These are phyloP conservation scores for Sapajus apella DNA, from an alignment of 2,113 vertebrate species.

Conservation along the genomic window DNA sequence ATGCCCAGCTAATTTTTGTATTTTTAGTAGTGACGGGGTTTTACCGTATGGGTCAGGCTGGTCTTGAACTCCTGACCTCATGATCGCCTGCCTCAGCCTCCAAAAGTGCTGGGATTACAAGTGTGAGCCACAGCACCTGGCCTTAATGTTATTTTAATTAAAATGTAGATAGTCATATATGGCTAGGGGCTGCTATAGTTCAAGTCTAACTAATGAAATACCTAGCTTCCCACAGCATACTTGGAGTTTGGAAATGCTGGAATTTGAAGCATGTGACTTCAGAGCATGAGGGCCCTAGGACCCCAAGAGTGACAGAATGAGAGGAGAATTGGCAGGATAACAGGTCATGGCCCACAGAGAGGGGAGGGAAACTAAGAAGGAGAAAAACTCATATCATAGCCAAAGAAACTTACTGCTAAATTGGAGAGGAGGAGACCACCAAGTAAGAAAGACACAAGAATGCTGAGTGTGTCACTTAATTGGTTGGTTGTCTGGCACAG, in stretches of 20 bases:
- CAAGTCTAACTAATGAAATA: not conserved
- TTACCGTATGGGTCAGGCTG: too few relatives aligned
- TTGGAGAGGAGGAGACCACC: not conserved
- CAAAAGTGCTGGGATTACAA: too few relatives aligned
- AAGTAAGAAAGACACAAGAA: not conserved
- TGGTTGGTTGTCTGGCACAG: not conserved
- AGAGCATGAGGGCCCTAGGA: rapidly evolving
- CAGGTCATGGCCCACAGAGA: not conserved
- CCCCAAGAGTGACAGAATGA: not conserved
- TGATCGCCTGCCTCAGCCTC: too few relatives aligned
- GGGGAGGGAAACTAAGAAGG: not conserved
- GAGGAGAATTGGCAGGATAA: not conserved
- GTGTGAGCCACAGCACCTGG: too few relatives aligned
- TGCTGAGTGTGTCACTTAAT: too few relatives aligned
- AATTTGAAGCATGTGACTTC: not conserved
- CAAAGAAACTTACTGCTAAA: not conserved
- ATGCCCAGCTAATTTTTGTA: too few relatives aligned
- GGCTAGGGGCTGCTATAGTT: not conserved
- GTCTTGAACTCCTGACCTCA: too few relatives aligned
- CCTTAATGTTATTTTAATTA: not conserved
- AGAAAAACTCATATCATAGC: not conserved
- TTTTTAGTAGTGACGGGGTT: too few relatives aligned
- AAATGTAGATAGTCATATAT: not conserved
- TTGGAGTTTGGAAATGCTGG: not conserved
- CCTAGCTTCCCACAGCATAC: not conserved